Conservation (phyloP, 1,140 invertebrate species). For the Musca vetustissima region DNA sequence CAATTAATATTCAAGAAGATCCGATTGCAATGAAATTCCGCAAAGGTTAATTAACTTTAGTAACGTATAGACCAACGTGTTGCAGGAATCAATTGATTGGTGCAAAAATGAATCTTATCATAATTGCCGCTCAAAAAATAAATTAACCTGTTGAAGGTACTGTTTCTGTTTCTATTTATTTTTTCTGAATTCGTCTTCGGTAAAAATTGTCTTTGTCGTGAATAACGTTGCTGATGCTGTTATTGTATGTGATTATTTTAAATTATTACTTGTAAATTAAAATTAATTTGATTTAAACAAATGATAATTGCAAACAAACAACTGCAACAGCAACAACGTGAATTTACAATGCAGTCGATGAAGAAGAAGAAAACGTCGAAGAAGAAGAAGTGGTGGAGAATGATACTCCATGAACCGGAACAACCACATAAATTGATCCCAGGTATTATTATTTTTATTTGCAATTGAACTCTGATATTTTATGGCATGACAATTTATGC, state of each 20-base stretch:
- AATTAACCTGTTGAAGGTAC: conserved; percentile 11
- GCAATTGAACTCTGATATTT: conserved; percentile 20
- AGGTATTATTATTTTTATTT: conserved; percentile 4
- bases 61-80: background rate
- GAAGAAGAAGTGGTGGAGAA: no score
- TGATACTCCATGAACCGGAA: background rate
- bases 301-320: conserved; percentile 17
- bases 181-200: background rate
- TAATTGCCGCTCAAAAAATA: background rate
- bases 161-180: background rate
- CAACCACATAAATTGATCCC: background rate
- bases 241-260: background rate
- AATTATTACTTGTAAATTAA: conserved; percentile 20
- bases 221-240: no score
- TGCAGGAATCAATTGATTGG: no score
- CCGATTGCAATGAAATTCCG: background rate
- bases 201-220: background rate
- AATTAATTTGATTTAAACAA: conserved; percentile 19
- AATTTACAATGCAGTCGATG: no score
- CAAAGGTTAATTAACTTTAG: conserved; percentile 10
- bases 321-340: no score
- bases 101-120: no score
- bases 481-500: background rate
- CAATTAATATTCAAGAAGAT: background rate
- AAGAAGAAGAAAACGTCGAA: no score